Evolutionary conservation across 2,888 invertebrate species (phyloP).

Genomic region (Phrixothrix hirtus): DNA sequence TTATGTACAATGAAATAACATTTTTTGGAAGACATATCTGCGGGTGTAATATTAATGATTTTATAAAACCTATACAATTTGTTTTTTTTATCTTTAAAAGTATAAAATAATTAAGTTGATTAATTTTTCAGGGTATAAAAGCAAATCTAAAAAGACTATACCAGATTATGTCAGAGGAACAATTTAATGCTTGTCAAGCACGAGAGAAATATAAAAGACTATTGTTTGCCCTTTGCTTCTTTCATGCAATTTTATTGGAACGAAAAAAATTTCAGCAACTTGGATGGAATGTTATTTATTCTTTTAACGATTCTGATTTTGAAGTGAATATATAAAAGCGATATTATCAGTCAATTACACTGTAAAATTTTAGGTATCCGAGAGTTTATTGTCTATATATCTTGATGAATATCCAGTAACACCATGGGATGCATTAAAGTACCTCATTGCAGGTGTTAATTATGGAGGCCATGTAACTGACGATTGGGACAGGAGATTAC

Average conservation of each 20-base stretch:
- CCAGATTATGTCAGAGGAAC: slow-evolving; percentile 75
- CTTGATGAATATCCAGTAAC: slow-evolving; percentile 81
- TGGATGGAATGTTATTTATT: slow-evolving; percentile 88
- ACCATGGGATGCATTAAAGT: slow-evolving; percentile 89
- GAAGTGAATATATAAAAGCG: no score
- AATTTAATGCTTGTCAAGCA: slow-evolving; percentile 70
- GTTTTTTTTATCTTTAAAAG: no score
- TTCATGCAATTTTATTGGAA: slow-evolving; percentile 83
- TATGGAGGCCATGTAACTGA: slow-evolving; percentile 87
- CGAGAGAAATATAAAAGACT: slow-evolving; percentile 75
- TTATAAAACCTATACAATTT: no score
- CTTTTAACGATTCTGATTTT: slow-evolving; percentile 91
- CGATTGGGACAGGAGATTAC: slow-evolving; percentile 73
- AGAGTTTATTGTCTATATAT: slow-evolving; percentile 80
- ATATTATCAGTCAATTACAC: no score
- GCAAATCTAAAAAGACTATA: slow-evolving; percentile 86
- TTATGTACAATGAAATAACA: no score
- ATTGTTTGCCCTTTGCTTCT: slow-evolving; percentile 81
- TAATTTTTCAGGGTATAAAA: slow-evolving; percentile 80
- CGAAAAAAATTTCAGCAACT: slow-evolving; percentile 85
- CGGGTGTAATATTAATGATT: no score
- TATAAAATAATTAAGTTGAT: no score
- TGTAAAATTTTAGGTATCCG: slow-evolving; percentile 66
- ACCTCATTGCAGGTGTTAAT: slow-evolving; percentile 84
- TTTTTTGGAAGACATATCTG: no score